Percentiles rank a stretch among this genome's conserved stretches.
These are phyloP conservation scores for Periphyllus acericola DNA, from an alignment of 2,888 invertebrate species.

Conservation along the genomic window DNA sequence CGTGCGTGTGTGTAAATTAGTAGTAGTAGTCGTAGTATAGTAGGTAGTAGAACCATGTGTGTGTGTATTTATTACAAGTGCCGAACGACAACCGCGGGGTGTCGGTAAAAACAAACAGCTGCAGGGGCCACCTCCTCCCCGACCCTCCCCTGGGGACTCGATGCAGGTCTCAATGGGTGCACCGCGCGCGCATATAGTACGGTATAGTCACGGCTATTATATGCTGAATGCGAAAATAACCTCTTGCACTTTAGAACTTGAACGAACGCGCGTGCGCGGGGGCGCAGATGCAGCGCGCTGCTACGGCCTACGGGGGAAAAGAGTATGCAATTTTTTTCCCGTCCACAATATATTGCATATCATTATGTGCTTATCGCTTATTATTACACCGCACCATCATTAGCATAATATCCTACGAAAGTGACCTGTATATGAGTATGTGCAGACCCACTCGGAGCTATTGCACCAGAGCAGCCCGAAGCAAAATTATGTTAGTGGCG, in stretches of 20 bases:
- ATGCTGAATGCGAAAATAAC: conserved; percentile 28
- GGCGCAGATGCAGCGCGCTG: not conserved
- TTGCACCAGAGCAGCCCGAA: no score
- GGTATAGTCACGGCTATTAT: conserved; percentile 46
- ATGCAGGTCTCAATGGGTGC: conserved; percentile 4
- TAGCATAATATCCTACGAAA: not conserved
- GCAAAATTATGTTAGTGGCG: no score
- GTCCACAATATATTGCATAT: not conserved
- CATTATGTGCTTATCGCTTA: not conserved
- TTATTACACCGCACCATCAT: not conserved
- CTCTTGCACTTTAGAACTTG: conserved; percentile 50
- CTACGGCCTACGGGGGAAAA: not conserved
- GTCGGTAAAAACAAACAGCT: conserved; percentile 60
- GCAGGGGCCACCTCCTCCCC: conserved; percentile 27
- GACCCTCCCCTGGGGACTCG: conserved; percentile 33
- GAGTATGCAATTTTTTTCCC: not conserved
- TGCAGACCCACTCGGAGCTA: no score
- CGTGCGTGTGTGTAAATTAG: not conserved
- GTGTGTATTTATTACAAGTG: conserved; percentile 57
- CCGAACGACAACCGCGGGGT: conserved; percentile 48
- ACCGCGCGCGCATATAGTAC: not conserved
- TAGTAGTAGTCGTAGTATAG: not conserved
- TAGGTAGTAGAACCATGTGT: not conserved
- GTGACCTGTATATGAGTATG: no score
- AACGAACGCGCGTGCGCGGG: not conserved